Evolutionary conservation across 1,140 invertebrate genomes (phyloP), one percentile per base, ranked within the genome.

Genomic region (Orussus abietinus): DNA sequence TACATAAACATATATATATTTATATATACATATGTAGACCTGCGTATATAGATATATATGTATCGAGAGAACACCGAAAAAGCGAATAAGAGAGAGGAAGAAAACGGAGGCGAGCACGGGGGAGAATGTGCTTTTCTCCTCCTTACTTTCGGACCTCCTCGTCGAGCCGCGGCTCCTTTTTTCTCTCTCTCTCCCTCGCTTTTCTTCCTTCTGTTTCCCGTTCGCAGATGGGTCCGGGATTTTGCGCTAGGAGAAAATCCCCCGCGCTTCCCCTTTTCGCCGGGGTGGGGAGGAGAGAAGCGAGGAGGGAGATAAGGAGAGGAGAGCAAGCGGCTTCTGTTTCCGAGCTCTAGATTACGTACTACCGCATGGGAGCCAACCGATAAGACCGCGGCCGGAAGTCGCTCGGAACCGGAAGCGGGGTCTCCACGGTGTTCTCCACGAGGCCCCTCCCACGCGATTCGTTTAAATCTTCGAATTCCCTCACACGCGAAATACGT

Each of bases 301-400:
- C n/a, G n/a, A n/a, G n/a, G n/a, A n/a, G n/a, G n/a, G n/a, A n/a
- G n/a, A n/a, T n/a, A n/a, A n/a, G n/a, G n/a, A n/a, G n/a, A n/a
- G n/a, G n/a, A n/a, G n/a, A n/a, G n/a, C n/a, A n/a, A n/a, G n/a
- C n/a, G n/a, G n/a, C n/a, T n/a, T n/a, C n/a, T n/a, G n/a, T n/a
- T n/a, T n/a, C n/a, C n/a, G n/a, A n/a, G n/a, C 10, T 13, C 6
- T 39, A 42, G 37, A 44, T 36, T 47, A 47, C 39, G 35, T 40
- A 47, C 17, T 34, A 40, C 28, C 39, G 37, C 49, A 64, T 62
- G 65, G 58, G 64, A 69, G 66, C 62, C 64, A 67, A 68, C 57
- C 66, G 63, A 69, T 66, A 59, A 56, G n/a, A n/a, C n/a, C n/a
- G 55, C 56, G 57, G 55, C 43, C 51, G 48, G 55, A 59, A 69